Evolutionary conservation across 2,888 invertebrate species (phyloP).

Genomic region (Cotesia congregata): DNA sequence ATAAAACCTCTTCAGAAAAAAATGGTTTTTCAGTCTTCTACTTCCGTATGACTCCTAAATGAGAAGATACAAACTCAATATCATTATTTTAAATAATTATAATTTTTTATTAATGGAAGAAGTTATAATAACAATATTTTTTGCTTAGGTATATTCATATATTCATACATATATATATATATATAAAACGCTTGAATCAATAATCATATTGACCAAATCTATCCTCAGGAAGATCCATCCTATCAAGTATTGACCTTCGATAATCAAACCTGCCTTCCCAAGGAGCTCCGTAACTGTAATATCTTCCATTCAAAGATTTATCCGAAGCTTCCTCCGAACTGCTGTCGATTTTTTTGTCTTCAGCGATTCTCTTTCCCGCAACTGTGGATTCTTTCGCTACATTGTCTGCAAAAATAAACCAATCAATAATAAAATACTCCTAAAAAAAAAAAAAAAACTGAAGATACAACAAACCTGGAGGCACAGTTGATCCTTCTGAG

Average conservation of each 20-base stretch:
- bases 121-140: no score
- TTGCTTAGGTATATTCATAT: no score
- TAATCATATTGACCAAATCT: not conserved
- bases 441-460: not conserved
- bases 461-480: conserved; percentile 6
- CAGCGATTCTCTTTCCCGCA: not conserved
- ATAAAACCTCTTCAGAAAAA: no score
- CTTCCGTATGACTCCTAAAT: no score
- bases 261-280: not conserved
- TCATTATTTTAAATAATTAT: no score
- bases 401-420: not conserved
- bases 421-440: not conserved
- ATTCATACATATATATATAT: no score
- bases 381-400: not conserved
- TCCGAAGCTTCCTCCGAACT: not conserved
- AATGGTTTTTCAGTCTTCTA: no score
- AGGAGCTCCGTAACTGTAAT: not conserved
- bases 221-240: not conserved
- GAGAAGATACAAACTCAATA: no score
- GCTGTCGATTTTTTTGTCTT: not conserved
- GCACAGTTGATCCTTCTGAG: not conserved
- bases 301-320: not conserved
- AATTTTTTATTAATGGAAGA: no score
- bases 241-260: not conserved
- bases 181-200: no score